Conservation (phyloP, 2,888 invertebrate genomes). For the Stegophylla sp. region DNA sequence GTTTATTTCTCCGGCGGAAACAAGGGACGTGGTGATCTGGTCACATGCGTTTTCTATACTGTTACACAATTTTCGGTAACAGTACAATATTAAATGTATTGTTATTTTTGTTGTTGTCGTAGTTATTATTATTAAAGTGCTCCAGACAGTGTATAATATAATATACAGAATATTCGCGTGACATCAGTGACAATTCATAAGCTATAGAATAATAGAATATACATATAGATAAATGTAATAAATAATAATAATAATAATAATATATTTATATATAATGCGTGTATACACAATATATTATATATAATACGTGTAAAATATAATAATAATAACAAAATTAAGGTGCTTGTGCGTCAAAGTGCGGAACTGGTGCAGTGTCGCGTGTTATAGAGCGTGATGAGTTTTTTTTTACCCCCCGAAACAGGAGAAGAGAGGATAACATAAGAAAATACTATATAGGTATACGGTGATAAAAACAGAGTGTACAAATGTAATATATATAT, state of each 20-base stretch:
- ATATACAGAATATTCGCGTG: too few species aligned
- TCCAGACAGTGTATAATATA: too few species aligned
- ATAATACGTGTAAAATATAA: too few species aligned
- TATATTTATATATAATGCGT: too few species aligned
- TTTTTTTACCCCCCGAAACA: neutral
- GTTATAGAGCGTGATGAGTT: neutral
- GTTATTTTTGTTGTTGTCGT: too few species aligned
- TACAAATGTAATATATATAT: neutral
- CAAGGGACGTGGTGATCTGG: neutral
- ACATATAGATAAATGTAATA: too few species aligned
- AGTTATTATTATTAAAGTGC: too few species aligned
- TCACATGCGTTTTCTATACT: neutral
- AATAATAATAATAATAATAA: too few species aligned
- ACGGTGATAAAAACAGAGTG: neutral
- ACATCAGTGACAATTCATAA: too few species aligned
- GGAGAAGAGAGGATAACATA: neutral
- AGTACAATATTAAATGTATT: too few species aligned
- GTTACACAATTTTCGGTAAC: neutral
- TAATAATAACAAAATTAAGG: neutral
- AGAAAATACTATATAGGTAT: neutral
- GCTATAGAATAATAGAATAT: too few species aligned
- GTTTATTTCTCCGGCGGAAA: neutral
- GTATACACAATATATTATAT: too few species aligned
- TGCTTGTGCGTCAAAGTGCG: conserved; percentile 1
- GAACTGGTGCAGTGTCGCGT: neutral